Conservation (phyloP, 2,113 vertebrate genomes). For the Cariama cristata region DNA sequence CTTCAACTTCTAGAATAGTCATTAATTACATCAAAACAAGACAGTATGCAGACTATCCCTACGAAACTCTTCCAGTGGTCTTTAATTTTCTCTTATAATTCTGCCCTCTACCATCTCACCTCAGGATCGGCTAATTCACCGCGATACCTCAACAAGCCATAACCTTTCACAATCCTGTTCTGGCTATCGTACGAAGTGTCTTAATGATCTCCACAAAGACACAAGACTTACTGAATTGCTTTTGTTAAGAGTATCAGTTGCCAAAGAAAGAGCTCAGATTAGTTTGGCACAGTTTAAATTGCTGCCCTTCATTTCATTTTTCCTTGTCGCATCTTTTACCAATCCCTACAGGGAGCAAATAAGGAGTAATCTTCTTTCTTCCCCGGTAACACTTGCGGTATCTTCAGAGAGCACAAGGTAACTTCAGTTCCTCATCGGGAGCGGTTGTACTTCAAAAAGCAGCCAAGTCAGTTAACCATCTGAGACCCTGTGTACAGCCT, state of each 20-base stretch:
- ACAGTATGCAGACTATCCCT: no score
- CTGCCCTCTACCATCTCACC: background rate
- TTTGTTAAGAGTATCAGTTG: background rate
- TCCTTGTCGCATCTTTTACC: fast-evolving
- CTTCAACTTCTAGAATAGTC: background rate
- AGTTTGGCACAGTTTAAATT: background rate
- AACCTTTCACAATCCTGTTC: background rate
- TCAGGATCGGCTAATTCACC: background rate
- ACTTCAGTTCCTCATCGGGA: background rate
- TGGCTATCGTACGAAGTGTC: fast-evolving
- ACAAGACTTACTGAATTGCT: background rate
- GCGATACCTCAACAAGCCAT: fast-evolving
- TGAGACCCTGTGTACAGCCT: background rate
- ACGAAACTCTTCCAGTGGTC: background rate
- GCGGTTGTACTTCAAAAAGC: background rate
- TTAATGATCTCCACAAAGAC: background rate
- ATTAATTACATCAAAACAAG: no score
- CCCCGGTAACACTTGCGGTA: background rate
- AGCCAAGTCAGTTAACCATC: background rate
- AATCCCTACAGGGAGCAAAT: background rate
- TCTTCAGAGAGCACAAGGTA: background rate
- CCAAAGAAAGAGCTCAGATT: background rate
- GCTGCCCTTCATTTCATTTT: background rate
- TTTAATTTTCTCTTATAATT: background rate
- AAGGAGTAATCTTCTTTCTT: background rate